phyloP scores from a whole-genome alignment of 1,140 invertebrate genomes.

The Ectropis grisescens region DNA sequence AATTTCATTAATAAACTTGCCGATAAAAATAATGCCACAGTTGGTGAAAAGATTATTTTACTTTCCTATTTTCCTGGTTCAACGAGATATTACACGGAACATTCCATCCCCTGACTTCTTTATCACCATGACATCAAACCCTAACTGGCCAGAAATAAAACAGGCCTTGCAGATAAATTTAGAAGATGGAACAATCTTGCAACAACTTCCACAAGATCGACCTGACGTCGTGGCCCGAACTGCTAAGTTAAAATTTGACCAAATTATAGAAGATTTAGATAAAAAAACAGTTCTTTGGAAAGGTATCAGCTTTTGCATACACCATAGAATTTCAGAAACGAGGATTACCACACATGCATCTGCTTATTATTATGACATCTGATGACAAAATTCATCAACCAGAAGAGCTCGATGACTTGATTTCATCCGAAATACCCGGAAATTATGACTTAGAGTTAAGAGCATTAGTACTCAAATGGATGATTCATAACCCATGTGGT shows the following conservation, averaged over 20 bases:
- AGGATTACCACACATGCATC: conserved; percentile 12
- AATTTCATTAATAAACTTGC: conserved; percentile 6
- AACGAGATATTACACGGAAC: conserved; percentile 6
- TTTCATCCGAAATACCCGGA: conserved; percentile 9
- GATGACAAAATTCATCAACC: conserved; percentile 12
- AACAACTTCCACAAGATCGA: conserved; percentile 7
- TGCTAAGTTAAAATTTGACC: conserved; percentile 7
- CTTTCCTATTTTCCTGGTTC: background rate
- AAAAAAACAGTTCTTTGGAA: conserved; percentile 12
- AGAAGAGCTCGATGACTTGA: conserved; percentile 8
- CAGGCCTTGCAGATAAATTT: conserved; percentile 6
- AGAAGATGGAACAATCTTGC: conserved; percentile 8
- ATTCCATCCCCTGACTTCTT: conserved; percentile 5
- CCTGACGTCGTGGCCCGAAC: conserved; percentile 4
- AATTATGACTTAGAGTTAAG: conserved; percentile 5
- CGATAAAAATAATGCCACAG: conserved; percentile 4
- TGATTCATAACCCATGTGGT: conserved; percentile 10
- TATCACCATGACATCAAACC: conserved; percentile 5
- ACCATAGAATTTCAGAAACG: conserved; percentile 13
- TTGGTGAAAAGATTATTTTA: conserved; percentile 8
- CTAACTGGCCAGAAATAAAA: conserved; percentile 8
- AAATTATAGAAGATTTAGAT: conserved; percentile 11
- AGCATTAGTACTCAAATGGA: conserved; percentile 6
- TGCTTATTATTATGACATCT: conserved; percentile 15
- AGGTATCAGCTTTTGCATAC: conserved; percentile 5